Evolutionary conservation across 2,113 vertebrate genomes (phyloP), one percentile per base, ranked within the genome.

Genomic region (Syngnathoides biaculeatus): DNA sequence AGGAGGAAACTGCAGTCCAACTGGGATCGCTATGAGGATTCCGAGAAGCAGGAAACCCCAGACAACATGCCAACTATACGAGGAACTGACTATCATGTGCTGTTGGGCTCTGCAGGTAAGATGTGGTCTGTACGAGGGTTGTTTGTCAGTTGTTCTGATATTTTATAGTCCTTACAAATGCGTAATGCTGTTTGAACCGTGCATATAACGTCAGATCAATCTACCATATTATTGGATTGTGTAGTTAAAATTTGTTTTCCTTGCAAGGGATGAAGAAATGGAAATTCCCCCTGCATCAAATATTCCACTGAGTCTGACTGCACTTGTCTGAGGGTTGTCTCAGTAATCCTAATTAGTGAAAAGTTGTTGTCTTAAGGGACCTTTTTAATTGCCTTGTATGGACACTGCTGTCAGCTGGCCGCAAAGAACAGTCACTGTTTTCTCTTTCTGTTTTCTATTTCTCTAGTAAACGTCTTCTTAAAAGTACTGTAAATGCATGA

Each of bases 1-100:
- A 93, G 89, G 89, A 94, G 95, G 85, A 97, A 95, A 73, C 86
- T 98, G 30, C 74, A 92, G 79, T 94, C 96, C 53, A 98, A 97
- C 83, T 97, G 95, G 96, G 92, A 92, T 77, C 94, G 95, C 58
- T 98, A 97, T 48, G 68, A 93, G 68, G 93, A 90, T 65, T 74
- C 87, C 0, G 95, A 96, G 79, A 92, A 80, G 81, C 84, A 87
- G 61, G 83, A 86, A 53, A 53, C 58, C 0, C 78, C 71, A 0
- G 93, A 93, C 17, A 64, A 56, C 68, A 89, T 58, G 43, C 94
- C 94, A 48, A 81, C 90, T 5, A 92, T 93, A 83, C 92, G 96
- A 87, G 96, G 96, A 74, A 86, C 91, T 0, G 95, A 98, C 75
- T 98, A 93, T 87, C 93, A 91, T 8, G 92, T 94, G 69, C 91